Evolutionary conservation across 2,888 invertebrate species (phyloP).

Genomic region (Idaea aversata): DNA sequence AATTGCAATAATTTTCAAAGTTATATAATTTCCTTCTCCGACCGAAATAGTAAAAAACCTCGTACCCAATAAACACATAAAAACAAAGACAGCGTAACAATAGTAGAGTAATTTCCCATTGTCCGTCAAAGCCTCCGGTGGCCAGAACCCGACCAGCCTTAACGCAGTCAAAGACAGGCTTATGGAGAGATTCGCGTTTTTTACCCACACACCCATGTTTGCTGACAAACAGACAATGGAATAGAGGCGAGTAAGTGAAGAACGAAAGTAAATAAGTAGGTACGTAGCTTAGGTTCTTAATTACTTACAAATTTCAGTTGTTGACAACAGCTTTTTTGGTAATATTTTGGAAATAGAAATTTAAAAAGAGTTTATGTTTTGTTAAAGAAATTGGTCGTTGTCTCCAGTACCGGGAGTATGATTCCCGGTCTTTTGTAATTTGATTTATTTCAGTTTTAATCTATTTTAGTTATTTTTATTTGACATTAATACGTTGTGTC

Average conservation of each 20-base stretch:
- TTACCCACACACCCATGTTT: slow-evolving; percentile 49
- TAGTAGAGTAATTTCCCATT: slow-evolving; percentile 42
- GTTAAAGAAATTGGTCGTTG: not conserved
- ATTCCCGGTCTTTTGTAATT: too few relatives aligned
- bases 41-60: slow-evolving; percentile 6
- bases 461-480: not conserved
- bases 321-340: slow-evolving; percentile 29
- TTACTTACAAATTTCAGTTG: slow-evolving; percentile 37
- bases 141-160: slow-evolving; percentile 64
- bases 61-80: slow-evolving; percentile 67
- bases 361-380: not conserved
- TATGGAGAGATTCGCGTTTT: slow-evolving; percentile 53
- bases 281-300: slow-evolving; percentile 36
- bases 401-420: too few relatives aligned
- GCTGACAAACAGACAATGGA: slow-evolving; percentile 11
- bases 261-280: slow-evolving; percentile 26
- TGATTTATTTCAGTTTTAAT: not conserved
- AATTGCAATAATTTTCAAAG: too few relatives aligned
- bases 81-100: slow-evolving; percentile 49
- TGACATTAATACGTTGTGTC: not conserved
- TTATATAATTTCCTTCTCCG: too few relatives aligned
- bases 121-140: slow-evolving; percentile 38
- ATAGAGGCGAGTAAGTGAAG: slow-evolving; percentile 15
- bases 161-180: slow-evolving; percentile 55
- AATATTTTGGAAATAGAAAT: not conserved